phyloP scores from a whole-genome alignment of 2,888 invertebrate species.

The Tupiocoris notatus region DNA sequence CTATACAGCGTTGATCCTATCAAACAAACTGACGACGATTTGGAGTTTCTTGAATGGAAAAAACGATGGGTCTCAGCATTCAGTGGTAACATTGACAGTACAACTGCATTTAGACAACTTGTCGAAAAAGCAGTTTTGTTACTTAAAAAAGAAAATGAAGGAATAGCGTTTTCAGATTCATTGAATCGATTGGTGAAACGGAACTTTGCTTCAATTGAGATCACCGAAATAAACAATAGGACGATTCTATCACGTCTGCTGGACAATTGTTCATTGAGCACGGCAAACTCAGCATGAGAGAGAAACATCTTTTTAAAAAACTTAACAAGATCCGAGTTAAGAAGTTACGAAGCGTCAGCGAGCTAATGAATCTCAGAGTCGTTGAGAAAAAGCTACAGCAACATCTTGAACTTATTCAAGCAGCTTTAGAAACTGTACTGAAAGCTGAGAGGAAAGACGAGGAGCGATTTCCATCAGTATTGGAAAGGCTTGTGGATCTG shows the following conservation, averaged over 20 bases:
- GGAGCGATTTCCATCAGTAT: background rate
- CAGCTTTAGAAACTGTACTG: slow-evolving; percentile 1
- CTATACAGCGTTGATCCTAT: slow-evolving; percentile 1
- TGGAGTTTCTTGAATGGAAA: background rate
- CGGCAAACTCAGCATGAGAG: slow-evolving; percentile 10
- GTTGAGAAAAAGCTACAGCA: background rate
- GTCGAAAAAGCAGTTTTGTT: background rate
- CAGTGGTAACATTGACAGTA: background rate
- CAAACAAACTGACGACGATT: background rate
- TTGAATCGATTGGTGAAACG: background rate
- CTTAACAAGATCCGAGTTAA: slow-evolving; percentile 6
- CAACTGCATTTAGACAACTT: background rate
- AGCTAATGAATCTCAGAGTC: background rate
- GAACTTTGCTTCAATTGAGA: background rate
- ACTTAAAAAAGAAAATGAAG: background rate
- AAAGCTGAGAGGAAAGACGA: slow-evolving; percentile 12
- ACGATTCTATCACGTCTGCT: slow-evolving; percentile 15
- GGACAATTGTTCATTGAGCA: slow-evolving; percentile 1
- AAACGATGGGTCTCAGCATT: background rate
- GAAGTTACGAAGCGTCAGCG: background rate
- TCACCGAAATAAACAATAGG: background rate
- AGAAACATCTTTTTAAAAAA: background rate
- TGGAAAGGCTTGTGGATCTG: slow-evolving; percentile 5
- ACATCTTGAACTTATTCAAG: background rate
- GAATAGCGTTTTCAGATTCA: background rate